Percentiles rank a stretch among this genome's conserved stretches.
These are phyloP conservation scores for Cyrtorhinus lividipennis DNA, from an alignment of 1,140 invertebrate species.

Conservation along the genomic window DNA sequence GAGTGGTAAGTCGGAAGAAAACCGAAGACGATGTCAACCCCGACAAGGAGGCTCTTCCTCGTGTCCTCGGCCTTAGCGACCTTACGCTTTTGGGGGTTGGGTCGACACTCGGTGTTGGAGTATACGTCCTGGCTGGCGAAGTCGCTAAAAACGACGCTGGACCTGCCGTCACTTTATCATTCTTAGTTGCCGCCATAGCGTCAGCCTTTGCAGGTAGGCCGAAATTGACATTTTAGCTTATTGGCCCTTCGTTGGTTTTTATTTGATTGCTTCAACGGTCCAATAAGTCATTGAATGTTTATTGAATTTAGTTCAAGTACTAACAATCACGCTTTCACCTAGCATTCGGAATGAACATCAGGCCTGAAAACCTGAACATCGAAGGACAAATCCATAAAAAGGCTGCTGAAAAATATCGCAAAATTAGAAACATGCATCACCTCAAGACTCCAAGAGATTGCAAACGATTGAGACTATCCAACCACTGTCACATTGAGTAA, in stretches of 20 bases:
- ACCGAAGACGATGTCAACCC: slow-evolving; percentile 9
- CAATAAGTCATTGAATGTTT: too few relatives aligned
- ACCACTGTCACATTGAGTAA: too few relatives aligned
- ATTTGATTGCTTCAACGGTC: background rate
- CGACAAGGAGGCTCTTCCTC: slow-evolving; percentile 33
- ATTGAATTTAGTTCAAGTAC: too few relatives aligned
- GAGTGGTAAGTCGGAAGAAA: slow-evolving; percentile 14
- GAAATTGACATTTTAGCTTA: too few relatives aligned
- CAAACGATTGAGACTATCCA: too few relatives aligned
- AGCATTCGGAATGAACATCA: too few relatives aligned
- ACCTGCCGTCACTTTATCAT: slow-evolving; percentile 73
- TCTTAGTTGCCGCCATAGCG: slow-evolving; percentile 73
- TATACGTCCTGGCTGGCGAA: slow-evolving; percentile 79
- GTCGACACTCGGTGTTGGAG: slow-evolving; percentile 74
- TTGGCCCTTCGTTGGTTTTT: background rate
- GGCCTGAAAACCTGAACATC: too few relatives aligned
- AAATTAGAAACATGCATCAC: too few relatives aligned
- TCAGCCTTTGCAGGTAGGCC: slow-evolving; percentile 74
- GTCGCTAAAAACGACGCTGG: slow-evolving; percentile 72
- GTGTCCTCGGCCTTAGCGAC: slow-evolving; percentile 62
- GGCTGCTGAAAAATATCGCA: too few relatives aligned
- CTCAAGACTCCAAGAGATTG: too few relatives aligned
- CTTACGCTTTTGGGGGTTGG: slow-evolving; percentile 72
- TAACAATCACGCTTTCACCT: too few relatives aligned
- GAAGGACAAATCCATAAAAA: too few relatives aligned